Evolutionary conservation across 2,888 invertebrate genomes (phyloP).

Genomic region (Cepaea hortensis): DNA sequence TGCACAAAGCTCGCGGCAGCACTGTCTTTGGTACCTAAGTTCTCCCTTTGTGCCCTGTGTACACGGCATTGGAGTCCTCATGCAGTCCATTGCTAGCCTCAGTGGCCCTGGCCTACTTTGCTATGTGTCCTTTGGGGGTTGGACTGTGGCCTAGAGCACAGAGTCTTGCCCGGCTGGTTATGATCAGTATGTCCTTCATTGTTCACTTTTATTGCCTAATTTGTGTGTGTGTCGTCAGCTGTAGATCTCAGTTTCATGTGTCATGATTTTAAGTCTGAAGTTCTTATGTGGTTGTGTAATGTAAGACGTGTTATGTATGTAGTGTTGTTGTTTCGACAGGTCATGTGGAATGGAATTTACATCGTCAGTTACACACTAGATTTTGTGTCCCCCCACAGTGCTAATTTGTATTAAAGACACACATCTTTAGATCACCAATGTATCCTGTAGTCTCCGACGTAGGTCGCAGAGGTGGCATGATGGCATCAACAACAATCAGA

Average conservation of each 20-base stretch:
- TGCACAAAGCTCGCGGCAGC: conserved; percentile 23
- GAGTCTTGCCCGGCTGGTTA: conserved; percentile 19
- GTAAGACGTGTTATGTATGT: too few species aligned
- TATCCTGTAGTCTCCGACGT: too few species aligned
- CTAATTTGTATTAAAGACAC: too few species aligned
- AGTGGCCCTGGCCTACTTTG: conserved; percentile 46
- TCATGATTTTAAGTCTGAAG: too few species aligned
- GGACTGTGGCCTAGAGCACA: conserved; percentile 41
- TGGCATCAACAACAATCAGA: too few species aligned
- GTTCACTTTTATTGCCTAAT: conserved; percentile 18
- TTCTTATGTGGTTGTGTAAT: too few species aligned
- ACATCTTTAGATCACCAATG: too few species aligned
- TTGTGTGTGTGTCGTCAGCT: background rate
- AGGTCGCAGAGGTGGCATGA: too few species aligned
- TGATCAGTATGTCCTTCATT: conserved; percentile 42
- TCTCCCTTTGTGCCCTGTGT: conserved; percentile 26
- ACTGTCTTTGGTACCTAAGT: conserved; percentile 17
- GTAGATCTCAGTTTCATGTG: background rate
- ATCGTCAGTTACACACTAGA: too few species aligned
- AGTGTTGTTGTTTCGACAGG: too few species aligned
- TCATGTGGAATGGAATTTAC: too few species aligned
- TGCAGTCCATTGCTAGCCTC: conserved; percentile 39
- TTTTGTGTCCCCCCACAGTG: too few species aligned
- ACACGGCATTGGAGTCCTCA: conserved; percentile 17
- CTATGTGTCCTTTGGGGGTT: conserved; percentile 39